These are phyloP conservation scores for Telenomus remus DNA, from an alignment of 1,140 invertebrate genomes.

Conservation along the genomic window DNA sequence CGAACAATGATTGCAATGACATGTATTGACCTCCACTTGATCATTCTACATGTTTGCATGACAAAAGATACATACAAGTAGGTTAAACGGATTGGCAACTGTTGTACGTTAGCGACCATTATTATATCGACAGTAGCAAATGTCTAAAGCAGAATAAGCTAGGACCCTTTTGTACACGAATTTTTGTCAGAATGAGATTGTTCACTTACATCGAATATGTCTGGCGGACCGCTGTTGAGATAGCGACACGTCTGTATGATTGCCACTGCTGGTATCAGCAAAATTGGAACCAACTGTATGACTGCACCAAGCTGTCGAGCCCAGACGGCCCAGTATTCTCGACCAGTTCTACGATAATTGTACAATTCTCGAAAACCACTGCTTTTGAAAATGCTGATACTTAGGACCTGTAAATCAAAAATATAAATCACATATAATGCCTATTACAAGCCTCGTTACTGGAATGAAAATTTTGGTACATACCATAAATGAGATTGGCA, in stretches of 20 bases:
- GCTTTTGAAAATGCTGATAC: conserved; percentile 85
- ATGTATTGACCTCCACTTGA: conserved; percentile 71
- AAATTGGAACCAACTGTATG: conserved; percentile 85
- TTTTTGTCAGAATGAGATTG: conserved; percentile 4
- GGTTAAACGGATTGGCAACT: conserved; percentile 32
- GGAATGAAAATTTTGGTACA: no score
- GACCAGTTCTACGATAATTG: conserved; percentile 77
- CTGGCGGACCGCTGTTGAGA: conserved; percentile 85
- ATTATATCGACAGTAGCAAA: conserved; percentile 31
- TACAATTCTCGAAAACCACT: conserved; percentile 85
- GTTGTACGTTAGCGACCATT: conserved; percentile 8
- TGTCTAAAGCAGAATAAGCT: conserved; percentile 27
- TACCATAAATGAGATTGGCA: conserved; percentile 87
- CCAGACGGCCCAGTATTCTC: conserved; percentile 85
- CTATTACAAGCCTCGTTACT: no score
- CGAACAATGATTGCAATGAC: conserved; percentile 73
- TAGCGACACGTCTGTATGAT: conserved; percentile 90
- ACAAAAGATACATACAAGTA: conserved; percentile 47
- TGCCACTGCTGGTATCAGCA: conserved; percentile 85
- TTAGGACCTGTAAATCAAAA: conserved; percentile 79
- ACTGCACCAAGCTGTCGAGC: conserved; percentile 84
- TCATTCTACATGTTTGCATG: conserved; percentile 68
- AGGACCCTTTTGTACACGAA: conserved; percentile 2
- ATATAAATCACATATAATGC: no score
- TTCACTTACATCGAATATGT: conserved; percentile 88